Evolutionary conservation across 2,888 invertebrate species (phyloP).

Genomic region (Drosophila pegasa): DNA sequence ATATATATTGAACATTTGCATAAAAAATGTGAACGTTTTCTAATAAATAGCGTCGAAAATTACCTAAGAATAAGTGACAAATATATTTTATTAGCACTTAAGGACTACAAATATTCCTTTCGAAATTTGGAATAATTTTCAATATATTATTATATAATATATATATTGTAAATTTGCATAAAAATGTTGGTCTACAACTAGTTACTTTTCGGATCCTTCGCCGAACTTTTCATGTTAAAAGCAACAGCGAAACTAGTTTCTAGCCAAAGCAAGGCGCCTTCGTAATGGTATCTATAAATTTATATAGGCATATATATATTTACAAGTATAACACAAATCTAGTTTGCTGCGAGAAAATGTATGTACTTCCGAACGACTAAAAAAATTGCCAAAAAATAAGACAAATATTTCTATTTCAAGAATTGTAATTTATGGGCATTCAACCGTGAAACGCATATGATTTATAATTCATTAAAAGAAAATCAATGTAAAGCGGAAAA

Average conservation of each 20-base stretch:
- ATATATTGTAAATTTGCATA: not conserved
- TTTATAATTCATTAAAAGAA: constrained; percentile 35
- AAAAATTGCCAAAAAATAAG: constrained; percentile 15
- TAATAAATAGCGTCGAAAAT: too few species aligned
- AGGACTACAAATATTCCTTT: too few species aligned
- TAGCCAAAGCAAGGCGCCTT: not conserved
- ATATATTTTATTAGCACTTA: too few species aligned
- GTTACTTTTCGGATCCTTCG: not conserved
- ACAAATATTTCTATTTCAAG: constrained; percentile 13
- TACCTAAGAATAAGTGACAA: too few species aligned
- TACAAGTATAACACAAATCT: not conserved
- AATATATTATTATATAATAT: too few species aligned
- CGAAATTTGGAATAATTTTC: too few species aligned
- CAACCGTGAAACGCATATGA: constrained; percentile 11
- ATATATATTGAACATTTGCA: too few species aligned
- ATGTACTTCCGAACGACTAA: constrained; percentile 6
- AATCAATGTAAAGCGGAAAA: constrained; percentile 9
- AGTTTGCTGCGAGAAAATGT: not conserved
- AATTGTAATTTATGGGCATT: constrained; percentile 31
- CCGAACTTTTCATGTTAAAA: not conserved
- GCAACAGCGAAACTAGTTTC: not conserved
- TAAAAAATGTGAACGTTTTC: too few species aligned
- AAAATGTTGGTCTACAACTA: too few species aligned
- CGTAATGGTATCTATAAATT: not conserved
- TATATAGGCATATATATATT: not conserved